Percentiles rank a stretch among this genome's conserved stretches.
phyloP scores from a whole-genome alignment of 1,140 invertebrate species.

The Lepidurus couesii region DNA sequence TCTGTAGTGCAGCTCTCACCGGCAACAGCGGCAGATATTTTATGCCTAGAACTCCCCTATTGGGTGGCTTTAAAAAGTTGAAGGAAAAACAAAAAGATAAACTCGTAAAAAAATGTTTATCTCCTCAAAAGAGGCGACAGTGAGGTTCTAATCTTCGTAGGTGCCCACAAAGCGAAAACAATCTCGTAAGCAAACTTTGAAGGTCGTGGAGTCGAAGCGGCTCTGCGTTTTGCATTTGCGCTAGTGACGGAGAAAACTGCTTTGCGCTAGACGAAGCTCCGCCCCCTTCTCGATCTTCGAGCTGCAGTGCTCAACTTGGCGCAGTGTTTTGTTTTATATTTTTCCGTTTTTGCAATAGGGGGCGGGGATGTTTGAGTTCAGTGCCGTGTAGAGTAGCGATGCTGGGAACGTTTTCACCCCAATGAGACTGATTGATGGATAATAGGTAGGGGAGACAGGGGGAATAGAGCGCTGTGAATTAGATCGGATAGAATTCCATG shows the following conservation, averaged over 20 bases:
- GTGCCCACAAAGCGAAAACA: background rate
- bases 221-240: background rate
- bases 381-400: no score
- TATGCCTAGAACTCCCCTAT: background rate
- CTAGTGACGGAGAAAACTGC: background rate
- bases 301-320: slow-evolving; percentile 1
- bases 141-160: no score
- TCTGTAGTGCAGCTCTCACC: background rate
- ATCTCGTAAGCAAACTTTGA: background rate
- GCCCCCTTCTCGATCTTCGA: background rate
- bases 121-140: no score
- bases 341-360: background rate
- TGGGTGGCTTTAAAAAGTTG: background rate
- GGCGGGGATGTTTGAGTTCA: no score
- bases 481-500: background rate
- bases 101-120: background rate
- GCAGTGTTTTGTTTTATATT: background rate
- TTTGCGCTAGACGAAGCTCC: background rate
- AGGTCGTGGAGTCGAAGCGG: background rate
- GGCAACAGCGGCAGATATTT: background rate
- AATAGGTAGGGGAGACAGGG: background rate
- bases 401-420: background rate
- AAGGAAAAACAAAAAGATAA: background rate
- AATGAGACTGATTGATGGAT: background rate
- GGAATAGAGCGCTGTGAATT: background rate